Percentiles rank a stretch among this genome's conserved stretches.
phyloP scores from a whole-genome alignment of 2,888 invertebrate species.

The Epinotia brunnichana region DNA sequence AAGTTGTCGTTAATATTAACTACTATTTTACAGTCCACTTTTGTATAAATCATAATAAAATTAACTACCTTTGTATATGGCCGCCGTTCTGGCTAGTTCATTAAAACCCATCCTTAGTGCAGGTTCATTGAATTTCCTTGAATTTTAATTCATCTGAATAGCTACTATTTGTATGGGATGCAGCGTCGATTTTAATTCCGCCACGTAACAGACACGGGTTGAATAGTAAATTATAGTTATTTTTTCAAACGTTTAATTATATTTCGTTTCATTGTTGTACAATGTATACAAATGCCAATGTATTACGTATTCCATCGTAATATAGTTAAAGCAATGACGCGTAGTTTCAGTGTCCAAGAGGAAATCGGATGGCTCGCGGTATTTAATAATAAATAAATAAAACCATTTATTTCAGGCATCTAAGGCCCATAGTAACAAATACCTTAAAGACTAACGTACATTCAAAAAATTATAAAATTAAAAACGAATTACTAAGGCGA shows the following conservation, averaged over 20 bases:
- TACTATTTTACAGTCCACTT: background rate
- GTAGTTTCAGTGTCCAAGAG: no score
- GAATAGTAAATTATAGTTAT: constrained; percentile 53
- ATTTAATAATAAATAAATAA: no score
- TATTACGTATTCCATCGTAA: constrained; percentile 9
- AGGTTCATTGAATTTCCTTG: constrained; percentile 68
- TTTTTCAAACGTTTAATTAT: constrained; percentile 18
- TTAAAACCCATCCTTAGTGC: constrained; percentile 42
- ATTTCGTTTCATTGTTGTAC: constrained; percentile 9
- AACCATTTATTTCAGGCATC: no score
- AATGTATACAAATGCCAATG: constrained; percentile 47
- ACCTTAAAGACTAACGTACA: no score
- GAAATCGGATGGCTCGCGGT: no score
- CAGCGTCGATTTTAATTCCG: constrained; percentile 59
- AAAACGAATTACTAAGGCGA: no score
- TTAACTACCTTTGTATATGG: constrained; percentile 7
- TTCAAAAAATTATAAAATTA: no score
- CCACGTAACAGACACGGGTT: constrained; percentile 50
- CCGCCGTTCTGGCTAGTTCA: constrained; percentile 43
- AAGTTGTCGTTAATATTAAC: background rate
- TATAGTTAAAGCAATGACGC: no score
- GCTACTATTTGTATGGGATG: constrained; percentile 57
- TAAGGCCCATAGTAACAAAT: no score
- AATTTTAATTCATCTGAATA: constrained; percentile 57
- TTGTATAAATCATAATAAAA: background rate